Evolutionary conservation across 2,888 invertebrate species (phyloP), one percentile per base, ranked within the genome.

Genomic region (Rhagophthalmus giganteus): DNA sequence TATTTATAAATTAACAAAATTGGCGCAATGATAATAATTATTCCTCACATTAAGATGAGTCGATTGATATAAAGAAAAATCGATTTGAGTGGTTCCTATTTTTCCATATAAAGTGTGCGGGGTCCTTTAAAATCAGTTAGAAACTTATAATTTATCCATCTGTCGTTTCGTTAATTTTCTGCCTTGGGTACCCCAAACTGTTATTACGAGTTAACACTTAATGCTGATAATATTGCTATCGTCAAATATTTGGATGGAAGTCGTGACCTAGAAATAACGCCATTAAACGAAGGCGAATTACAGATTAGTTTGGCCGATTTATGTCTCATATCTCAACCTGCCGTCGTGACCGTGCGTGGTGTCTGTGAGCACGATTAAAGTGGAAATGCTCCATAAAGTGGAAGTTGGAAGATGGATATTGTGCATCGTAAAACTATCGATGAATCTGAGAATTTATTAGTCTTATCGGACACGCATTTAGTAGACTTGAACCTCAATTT

Each of bases 351-450:
- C 2, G 76, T 83, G 30, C 77, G 77, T 13, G 77, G 82, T 8
- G 78, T 80, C 26, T 4, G 70, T 75, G 15, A 68, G 83, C 1
- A 77, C 78, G 5, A 82, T 90, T 10, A 77, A 81, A 54, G 80
- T 88, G 1, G 80, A 83, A 42, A 81, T 84, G 49, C 73, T 84
- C 1, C 87, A 88, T 65, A 85, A 88, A 72, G 84, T 90, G 1
- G 83, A 86, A 66, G 78, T 82, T 31, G 79, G 80, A 1, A 81
- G 81, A 60, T 81, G 80, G 25, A 80, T 85, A 52, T 74, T 78
- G 26, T 82, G 81, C n/a, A 76, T 79, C 24, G 78, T 86, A 0
- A 76, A 76, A 45, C 66, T 87, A 0, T 82, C 56, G 87, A 87
- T 65, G 82, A 83, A 7, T 79, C 81, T 55, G 85, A 83, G 9